phyloP scores from a whole-genome alignment of 1,140 invertebrate genomes.

The Thaumatotibia leucotreta region DNA sequence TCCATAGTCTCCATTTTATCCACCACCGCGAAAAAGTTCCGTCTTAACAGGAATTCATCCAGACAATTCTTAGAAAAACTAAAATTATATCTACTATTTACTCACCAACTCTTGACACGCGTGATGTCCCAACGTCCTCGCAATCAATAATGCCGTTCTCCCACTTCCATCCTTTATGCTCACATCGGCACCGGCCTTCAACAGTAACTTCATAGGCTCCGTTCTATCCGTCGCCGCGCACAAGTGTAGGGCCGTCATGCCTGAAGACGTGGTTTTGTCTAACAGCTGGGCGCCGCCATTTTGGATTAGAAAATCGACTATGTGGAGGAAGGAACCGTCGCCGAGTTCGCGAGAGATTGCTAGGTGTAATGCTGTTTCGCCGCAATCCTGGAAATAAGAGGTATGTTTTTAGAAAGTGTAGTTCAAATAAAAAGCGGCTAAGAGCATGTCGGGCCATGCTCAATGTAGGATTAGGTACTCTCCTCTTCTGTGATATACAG shows the following conservation, averaged over 20 bases:
- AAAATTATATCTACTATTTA: too few relatives aligned
- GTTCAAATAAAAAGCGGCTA: too few relatives aligned
- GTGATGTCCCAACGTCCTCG: slow-evolving; percentile 89
- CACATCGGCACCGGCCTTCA: slow-evolving; percentile 92
- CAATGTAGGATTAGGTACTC: too few relatives aligned
- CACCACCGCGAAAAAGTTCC: slow-evolving; percentile 89
- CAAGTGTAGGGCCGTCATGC: slow-evolving; percentile 92
- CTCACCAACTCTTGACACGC: slow-evolving; percentile 93
- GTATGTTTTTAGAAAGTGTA: too few relatives aligned
- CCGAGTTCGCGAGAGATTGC: slow-evolving; percentile 91
- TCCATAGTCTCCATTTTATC: slow-evolving; percentile 96
- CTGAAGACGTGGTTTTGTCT: slow-evolving; percentile 80
- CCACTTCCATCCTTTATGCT: slow-evolving; percentile 88
- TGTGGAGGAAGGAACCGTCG: slow-evolving; percentile 86
- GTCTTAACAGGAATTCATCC: too few relatives aligned
- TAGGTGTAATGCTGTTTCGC: slow-evolving; percentile 94
- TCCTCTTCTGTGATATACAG: too few relatives aligned
- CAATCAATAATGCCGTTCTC: slow-evolving; percentile 92
- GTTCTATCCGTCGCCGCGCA: slow-evolving; percentile 92
- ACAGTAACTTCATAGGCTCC: slow-evolving; percentile 95
- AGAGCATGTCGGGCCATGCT: too few relatives aligned
- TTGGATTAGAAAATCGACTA: slow-evolving; percentile 97
- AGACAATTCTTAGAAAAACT: too few relatives aligned
- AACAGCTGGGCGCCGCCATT: slow-evolving; percentile 79
- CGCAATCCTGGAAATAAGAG: slow-evolving; percentile 82